Conservation (phyloP, 2,113 vertebrate species). For the Pipra filicauda region DNA sequence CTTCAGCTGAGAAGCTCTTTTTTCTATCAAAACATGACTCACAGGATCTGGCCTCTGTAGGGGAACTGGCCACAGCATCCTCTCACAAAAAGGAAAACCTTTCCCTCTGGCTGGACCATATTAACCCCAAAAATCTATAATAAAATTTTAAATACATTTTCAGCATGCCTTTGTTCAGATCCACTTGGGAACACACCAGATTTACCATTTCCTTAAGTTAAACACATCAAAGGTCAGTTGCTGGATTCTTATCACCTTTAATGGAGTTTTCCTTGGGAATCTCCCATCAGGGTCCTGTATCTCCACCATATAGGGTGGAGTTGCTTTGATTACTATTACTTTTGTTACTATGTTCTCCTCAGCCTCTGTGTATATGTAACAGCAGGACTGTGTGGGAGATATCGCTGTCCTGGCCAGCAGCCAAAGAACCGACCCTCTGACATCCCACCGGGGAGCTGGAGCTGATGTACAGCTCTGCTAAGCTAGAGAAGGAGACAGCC, state of each 20-base stretch:
- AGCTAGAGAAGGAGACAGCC: background rate
- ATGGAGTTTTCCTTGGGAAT: background rate
- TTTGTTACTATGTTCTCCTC: background rate
- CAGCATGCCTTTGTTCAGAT: background rate
- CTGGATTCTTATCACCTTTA: background rate
- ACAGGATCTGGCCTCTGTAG: background rate
- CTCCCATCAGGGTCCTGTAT: background rate
- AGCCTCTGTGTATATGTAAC: background rate
- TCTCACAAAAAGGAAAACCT: background rate
- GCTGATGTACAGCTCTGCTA: background rate
- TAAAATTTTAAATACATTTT: background rate
- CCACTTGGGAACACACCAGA: background rate
- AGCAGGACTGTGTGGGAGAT: background rate
- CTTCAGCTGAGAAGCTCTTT: background rate
- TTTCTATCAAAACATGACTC: background rate
- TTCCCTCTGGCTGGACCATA: background rate
- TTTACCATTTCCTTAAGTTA: background rate
- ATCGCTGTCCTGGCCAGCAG: background rate
- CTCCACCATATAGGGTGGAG: background rate
- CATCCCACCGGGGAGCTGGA: background rate
- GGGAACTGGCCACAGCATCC: background rate
- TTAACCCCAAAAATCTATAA: background rate
- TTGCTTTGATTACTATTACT: background rate
- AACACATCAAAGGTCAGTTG: background rate
- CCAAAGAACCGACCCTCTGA: background rate